Conservation (phyloP, 2,797 vertebrate genomes). For the Pseudocheirus occidentalis region DNA sequence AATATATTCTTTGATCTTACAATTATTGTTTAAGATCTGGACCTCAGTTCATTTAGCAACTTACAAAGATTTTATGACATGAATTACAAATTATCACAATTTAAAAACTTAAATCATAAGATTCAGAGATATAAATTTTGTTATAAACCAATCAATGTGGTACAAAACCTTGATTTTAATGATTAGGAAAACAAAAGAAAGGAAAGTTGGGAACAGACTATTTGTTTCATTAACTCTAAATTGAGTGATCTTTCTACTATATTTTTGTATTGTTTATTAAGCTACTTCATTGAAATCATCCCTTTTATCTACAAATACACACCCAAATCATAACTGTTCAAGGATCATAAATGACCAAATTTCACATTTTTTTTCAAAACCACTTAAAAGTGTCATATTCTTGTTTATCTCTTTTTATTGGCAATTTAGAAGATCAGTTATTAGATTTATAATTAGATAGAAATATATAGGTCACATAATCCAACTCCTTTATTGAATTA, state of each 20-base stretch:
- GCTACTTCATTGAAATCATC: background rate
- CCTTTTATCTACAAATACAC: background rate
- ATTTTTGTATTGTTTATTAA: background rate
- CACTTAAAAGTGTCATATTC: background rate
- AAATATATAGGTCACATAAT: background rate
- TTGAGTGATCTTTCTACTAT: background rate
- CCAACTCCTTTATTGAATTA: background rate
- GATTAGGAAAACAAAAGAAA: no score
- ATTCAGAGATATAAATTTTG: background rate
- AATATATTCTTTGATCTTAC: background rate
- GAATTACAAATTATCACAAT: background rate
- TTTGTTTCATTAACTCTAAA: no score
- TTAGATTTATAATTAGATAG: background rate
- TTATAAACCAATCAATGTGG: background rate
- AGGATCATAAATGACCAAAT: background rate
- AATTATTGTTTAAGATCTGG: background rate
- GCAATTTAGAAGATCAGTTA: background rate
- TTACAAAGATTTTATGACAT: background rate
- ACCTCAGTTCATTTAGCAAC: background rate
- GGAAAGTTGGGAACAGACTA: no score
- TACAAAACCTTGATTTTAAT: background rate
- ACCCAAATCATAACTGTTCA: background rate
- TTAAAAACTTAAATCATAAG: background rate
- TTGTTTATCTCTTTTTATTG: background rate
- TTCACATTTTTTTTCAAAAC: background rate